phyloP scores from a whole-genome alignment of 2,113 vertebrate species.

The Ammodytes dubius region DNA sequence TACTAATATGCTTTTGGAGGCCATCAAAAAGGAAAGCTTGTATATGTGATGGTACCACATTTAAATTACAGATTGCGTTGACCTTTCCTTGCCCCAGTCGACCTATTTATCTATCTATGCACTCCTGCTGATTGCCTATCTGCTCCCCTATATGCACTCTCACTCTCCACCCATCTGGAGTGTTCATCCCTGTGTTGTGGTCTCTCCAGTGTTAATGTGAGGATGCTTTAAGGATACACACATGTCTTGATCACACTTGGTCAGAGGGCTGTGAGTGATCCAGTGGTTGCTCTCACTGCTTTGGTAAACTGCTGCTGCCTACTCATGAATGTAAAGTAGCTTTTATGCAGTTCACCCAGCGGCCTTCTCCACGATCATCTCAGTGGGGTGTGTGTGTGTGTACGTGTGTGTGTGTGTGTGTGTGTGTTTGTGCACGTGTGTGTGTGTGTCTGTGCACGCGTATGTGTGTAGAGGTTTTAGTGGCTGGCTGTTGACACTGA shows the following conservation, averaged over 20 bases:
- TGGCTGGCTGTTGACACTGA: conserved; percentile 43
- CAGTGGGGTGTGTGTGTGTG: conserved; percentile 56
- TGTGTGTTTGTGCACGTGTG: conserved; percentile 61
- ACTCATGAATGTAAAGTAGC: conserved; percentile 67
- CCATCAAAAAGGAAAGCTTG: no score
- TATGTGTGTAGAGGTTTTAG: conserved; percentile 50
- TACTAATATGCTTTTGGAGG: no score
- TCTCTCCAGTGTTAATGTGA: conserved; percentile 11
- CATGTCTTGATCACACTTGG: conserved; percentile 31
- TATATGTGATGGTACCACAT: no score
- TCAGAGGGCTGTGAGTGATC: conserved; percentile 36
- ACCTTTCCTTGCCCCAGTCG: no score
- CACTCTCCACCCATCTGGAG: neutral
- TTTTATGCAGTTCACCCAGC: conserved; percentile 65
- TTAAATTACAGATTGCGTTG: no score
- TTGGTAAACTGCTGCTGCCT: conserved; percentile 54
- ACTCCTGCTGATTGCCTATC: neutral
- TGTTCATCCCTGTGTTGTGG: neutral
- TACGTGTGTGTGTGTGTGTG: conserved; percentile 67
- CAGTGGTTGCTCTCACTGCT: conserved; percentile 22
- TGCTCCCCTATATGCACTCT: neutral
- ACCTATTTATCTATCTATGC: neutral
- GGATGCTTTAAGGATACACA: conserved; percentile 8
- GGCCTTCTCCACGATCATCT: conserved; percentile 63
- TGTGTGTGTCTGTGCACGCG: conserved; percentile 51